A percentile compares a stretch with the other conserved stretches of the same genome.
phyloP scores from a whole-genome alignment of 2,888 invertebrate species.

The Elysia crispata region DNA sequence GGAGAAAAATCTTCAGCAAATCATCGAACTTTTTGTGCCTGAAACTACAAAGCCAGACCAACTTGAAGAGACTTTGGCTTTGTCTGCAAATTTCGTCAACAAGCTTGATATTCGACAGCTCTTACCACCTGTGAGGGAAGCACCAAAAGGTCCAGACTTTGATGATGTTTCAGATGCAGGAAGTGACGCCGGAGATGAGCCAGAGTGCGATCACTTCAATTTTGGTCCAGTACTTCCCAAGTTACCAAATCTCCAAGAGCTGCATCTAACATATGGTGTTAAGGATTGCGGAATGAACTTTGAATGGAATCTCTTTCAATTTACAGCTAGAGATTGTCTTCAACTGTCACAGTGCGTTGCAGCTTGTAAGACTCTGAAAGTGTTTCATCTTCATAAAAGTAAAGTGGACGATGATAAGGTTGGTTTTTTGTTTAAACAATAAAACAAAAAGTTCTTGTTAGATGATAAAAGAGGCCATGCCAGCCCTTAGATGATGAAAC shows the following conservation, averaged over 20 bases:
- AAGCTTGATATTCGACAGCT: conserved; percentile 74
- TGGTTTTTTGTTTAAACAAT: too few species aligned
- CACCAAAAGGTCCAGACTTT: conserved; percentile 72
- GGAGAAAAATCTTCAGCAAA: conserved; percentile 75
- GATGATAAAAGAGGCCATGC: too few species aligned
- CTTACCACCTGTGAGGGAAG: conserved; percentile 76
- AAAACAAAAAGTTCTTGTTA: too few species aligned
- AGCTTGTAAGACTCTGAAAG: conserved; percentile 71
- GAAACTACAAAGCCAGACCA: conserved; percentile 72
- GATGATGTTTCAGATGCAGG: conserved; percentile 74
- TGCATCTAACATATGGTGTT: conserved; percentile 76
- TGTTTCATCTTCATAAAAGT: conserved; percentile 74
- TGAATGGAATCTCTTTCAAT: conserved; percentile 78
- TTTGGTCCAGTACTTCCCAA: conserved; percentile 72
- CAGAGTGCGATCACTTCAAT: conserved; percentile 77
- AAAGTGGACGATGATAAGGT: conserved; percentile 77
- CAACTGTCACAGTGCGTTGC: conserved; percentile 76
- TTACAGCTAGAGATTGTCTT: conserved; percentile 77
- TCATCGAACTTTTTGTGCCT: conserved; percentile 77
- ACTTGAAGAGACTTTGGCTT: conserved; percentile 70
- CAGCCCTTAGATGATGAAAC: too few species aligned
- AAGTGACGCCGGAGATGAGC: conserved; percentile 75
- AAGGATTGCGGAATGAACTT: conserved; percentile 78
- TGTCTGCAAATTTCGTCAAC: conserved; percentile 74
- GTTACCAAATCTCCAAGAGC: conserved; percentile 73